A percentile compares a stretch with the other conserved stretches of the same genome.
Conservation (phyloP, 2,113 vertebrate genomes). For the Scomber scombrus region DNA sequence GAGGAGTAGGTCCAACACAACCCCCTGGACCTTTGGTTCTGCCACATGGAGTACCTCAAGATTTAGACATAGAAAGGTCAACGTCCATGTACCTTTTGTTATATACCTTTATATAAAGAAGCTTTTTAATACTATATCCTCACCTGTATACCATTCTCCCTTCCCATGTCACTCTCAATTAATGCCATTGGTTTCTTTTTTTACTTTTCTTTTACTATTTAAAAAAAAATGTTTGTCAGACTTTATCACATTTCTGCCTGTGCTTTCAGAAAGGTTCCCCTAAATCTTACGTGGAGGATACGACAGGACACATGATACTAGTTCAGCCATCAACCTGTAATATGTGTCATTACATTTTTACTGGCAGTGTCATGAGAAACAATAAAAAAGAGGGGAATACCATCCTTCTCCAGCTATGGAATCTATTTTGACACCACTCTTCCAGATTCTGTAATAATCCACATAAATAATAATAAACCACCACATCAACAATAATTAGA, state of each 20-base stretch:
- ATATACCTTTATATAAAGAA: background rate
- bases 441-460: background rate
- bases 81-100: background rate
- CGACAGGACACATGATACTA: constrained; percentile 15
- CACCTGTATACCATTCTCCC: background rate
- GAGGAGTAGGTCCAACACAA: background rate
- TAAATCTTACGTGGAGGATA: background rate
- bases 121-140: constrained; percentile 15
- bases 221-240: background rate
- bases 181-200: background rate
- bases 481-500: constrained; percentile 28
- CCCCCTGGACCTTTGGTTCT: constrained; percentile 5
- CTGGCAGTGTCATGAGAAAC: constrained; percentile 17
- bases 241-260: constrained; percentile 8
- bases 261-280: background rate
- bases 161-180: constrained; percentile 6
- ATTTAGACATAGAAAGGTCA: constrained; percentile 7
- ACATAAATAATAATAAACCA: constrained; percentile 35
- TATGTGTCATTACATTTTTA: background rate
- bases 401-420: background rate
- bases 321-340: constrained; percentile 6
- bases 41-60: constrained; percentile 2
- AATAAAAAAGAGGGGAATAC: background rate
- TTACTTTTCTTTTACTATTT: constrained; percentile 4
- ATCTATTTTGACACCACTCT: background rate